Percentiles rank a stretch among this genome's conserved stretches.
phyloP scores from a whole-genome alignment of 2,797 vertebrate genomes.

The Acestrorhynchus altus region DNA sequence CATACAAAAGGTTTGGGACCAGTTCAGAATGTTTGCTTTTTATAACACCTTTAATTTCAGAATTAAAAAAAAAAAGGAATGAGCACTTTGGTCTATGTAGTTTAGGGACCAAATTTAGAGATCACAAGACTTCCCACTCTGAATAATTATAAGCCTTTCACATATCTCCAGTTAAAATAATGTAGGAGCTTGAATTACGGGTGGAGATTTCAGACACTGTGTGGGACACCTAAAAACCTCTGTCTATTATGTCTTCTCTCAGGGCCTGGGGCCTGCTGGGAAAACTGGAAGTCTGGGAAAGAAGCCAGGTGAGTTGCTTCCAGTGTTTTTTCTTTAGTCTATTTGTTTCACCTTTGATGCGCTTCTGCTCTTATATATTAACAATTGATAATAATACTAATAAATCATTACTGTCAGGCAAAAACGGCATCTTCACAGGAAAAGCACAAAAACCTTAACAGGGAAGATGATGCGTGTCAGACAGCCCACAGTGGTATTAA shows the following conservation, averaged over 20 bases:
- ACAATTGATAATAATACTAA: too few relatives aligned
- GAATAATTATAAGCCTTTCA: not conserved
- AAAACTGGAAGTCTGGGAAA: constrained; percentile 97
- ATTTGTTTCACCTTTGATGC: not conserved
- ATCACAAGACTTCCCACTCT: not conserved
- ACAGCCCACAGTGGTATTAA: too few relatives aligned
- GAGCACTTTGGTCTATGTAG: too few relatives aligned
- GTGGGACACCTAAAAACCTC: not conserved
- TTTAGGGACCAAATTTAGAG: not conserved
- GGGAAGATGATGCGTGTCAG: too few relatives aligned
- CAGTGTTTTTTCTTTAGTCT: not conserved
- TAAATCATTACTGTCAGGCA: too few relatives aligned
- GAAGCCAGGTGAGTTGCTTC: constrained; percentile 89
- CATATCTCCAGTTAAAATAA: not conserved
- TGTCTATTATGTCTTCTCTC: constrained; percentile 21
- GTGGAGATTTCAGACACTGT: not conserved
- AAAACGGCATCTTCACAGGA: too few relatives aligned
- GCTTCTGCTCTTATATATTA: too few relatives aligned
- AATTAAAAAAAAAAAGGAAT: too few relatives aligned
- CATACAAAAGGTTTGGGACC: too few relatives aligned
- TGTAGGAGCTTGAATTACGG: not conserved
- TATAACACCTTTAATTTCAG: too few relatives aligned
- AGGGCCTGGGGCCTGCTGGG: constrained; percentile 90
- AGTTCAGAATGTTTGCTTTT: too few relatives aligned
- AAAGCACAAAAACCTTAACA: too few relatives aligned